phyloP scores from a whole-genome alignment of 2,797 vertebrate genomes.

The Danionella dracula region DNA sequence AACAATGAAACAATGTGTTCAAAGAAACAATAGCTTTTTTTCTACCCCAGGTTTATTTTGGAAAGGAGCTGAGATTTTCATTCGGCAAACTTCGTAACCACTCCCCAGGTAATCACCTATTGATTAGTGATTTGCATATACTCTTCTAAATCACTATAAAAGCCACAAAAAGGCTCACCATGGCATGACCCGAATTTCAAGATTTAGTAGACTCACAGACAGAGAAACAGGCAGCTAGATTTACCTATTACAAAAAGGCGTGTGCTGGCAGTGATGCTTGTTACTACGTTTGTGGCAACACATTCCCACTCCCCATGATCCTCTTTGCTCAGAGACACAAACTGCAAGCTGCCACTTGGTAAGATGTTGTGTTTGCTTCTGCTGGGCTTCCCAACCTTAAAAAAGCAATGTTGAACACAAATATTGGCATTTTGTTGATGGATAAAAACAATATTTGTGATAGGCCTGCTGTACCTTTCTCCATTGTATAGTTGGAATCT shows the following conservation, averaged over 20 bases:
- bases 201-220: background rate
- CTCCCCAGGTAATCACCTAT: no score
- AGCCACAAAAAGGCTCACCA: no score
- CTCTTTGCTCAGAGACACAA: slow-evolving; percentile 94
- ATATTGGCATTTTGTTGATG: background rate
- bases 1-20: no score
- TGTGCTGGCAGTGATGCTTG: slow-evolving; percentile 99
- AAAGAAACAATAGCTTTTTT: no score
- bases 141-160: no score
- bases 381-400: slow-evolving; percentile 96
- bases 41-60: no score
- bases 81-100: no score
- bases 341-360: slow-evolving; percentile 94
- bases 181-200: no score
- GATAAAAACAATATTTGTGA: background rate
- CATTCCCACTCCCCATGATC: slow-evolving; percentile 99
- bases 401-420: background rate
- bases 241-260: slow-evolving; percentile 96
- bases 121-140: no score
- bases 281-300: slow-evolving; percentile 94
- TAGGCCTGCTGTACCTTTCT: slow-evolving; percentile 79
- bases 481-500: slow-evolving; percentile 94
- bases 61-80: no score
- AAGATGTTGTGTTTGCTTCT: slow-evolving; percentile 97
- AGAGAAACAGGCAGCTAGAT: background rate